Percentiles rank a stretch among this genome's conserved stretches.
Conservation (phyloP, 1,140 invertebrate species). For the Leucophenga varia region DNA sequence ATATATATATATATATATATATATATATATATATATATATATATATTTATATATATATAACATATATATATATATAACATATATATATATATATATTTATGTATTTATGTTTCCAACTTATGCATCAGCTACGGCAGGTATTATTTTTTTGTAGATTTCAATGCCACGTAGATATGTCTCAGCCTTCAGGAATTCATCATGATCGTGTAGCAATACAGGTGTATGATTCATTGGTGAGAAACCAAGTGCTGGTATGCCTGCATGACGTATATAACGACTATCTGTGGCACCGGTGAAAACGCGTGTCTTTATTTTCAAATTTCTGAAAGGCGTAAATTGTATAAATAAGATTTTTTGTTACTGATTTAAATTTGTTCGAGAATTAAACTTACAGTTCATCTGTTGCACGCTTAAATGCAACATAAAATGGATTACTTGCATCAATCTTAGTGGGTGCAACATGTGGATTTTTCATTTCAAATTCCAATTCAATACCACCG, state of each 20-base stretch:
- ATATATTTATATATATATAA: no score
- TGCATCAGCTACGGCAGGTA: constrained; percentile 60
- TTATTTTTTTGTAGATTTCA: constrained; percentile 66
- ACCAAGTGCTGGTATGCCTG: constrained; percentile 73
- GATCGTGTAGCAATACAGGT: constrained; percentile 74
- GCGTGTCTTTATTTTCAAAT: constrained; percentile 62
- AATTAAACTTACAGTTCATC: constrained; percentile 62
- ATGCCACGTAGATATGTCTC: constrained; percentile 73
- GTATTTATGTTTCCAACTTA: constrained; percentile 68
- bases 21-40: no score
- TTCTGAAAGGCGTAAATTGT: constrained; percentile 25
- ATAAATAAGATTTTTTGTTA: no score
- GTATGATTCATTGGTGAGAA: constrained; percentile 84
- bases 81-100: no score
- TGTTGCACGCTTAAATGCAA: constrained; percentile 68
- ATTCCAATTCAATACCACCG: constrained; percentile 72
- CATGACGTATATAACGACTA: constrained; percentile 62
- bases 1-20: no score
- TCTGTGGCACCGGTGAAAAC: constrained; percentile 80
- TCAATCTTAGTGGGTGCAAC: constrained; percentile 70
- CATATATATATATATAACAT: no score
- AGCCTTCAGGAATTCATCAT: constrained; percentile 75
- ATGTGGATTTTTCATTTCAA: constrained; percentile 68
- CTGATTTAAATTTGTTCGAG: no score
- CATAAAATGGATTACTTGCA: constrained; percentile 76